phyloP scores from a whole-genome alignment of 2,888 invertebrate species.

The Frankliniella intonsa region DNA sequence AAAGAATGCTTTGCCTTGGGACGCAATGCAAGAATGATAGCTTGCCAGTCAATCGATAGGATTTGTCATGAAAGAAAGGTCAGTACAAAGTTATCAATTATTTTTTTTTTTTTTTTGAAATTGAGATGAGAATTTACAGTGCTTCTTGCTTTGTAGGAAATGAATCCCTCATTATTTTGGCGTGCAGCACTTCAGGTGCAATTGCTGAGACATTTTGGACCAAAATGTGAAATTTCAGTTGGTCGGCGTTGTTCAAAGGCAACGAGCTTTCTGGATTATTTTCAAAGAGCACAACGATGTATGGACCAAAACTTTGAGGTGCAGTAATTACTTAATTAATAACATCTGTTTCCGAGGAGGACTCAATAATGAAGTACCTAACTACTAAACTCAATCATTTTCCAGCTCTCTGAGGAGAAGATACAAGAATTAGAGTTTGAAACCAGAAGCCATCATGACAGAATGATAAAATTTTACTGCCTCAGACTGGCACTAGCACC shows the following conservation, averaged over 20 bases:
- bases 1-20: slow-evolving; percentile 54
- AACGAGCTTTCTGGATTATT: slow-evolving; percentile 63
- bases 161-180: not conserved
- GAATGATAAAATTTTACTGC: slow-evolving; percentile 70
- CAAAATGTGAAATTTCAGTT: slow-evolving; percentile 43
- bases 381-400: slow-evolving; percentile 30
- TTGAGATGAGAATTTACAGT: not conserved
- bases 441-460: slow-evolving; percentile 51
- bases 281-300: slow-evolving; percentile 60
- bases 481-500: slow-evolving; percentile 72
- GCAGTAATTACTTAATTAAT: not conserved
- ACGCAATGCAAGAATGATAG: slow-evolving; percentile 77
- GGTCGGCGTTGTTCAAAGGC: slow-evolving; percentile 60
- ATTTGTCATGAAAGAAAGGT: slow-evolving; percentile 52
- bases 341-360: not conserved
- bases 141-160: not conserved
- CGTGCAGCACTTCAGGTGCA: not conserved
- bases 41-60: slow-evolving; percentile 76
- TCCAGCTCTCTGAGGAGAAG: slow-evolving; percentile 57
- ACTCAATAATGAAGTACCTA: too few species aligned
- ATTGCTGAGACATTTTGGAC: not conserved
- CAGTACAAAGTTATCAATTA: slow-evolving; percentile 28
- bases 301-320: slow-evolving; percentile 51
- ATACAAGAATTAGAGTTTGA: slow-evolving; percentile 47
- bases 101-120: not conserved